Evolutionary conservation across 2,113 vertebrate species (phyloP).

Genomic region (Dolichotis patagonum): DNA sequence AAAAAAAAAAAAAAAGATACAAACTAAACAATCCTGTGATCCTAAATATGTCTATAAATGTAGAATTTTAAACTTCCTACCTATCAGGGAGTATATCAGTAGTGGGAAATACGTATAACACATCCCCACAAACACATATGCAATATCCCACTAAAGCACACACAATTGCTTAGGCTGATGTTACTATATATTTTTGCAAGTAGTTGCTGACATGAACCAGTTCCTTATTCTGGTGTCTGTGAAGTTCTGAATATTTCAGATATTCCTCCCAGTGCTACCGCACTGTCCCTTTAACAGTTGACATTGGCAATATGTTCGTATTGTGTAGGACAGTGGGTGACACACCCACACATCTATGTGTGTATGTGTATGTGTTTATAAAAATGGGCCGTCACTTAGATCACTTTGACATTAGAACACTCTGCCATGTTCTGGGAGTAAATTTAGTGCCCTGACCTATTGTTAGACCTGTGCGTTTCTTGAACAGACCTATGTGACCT

Average conservation of each 20-base stretch:
- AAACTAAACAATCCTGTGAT: neutral
- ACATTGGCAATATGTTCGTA: neutral
- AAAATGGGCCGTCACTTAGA: neutral
- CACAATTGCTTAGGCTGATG: neutral
- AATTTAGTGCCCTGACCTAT: neutral
- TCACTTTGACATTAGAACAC: neutral
- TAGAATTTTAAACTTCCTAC: neutral
- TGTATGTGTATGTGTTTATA: neutral
- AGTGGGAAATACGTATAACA: neutral
- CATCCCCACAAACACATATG: too few species aligned
- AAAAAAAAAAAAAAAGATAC: neutral
- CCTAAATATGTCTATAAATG: neutral
- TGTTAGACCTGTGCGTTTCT: neutral
- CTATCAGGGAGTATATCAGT: neutral
- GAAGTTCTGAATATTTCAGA: neutral
- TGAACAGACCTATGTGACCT: neutral
- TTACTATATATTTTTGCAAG: neutral
- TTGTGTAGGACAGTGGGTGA: neutral
- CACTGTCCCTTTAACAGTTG: neutral
- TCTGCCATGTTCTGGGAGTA: slow-evolving; percentile 88
- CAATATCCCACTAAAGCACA: neutral
- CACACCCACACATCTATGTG: too few species aligned
- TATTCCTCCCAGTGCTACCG: neutral
- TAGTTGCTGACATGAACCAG: neutral
- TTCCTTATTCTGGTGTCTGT: neutral